Evolutionary conservation across 2,797 vertebrate species (phyloP).

Genomic region (Heteromormyrus szaboi): DNA sequence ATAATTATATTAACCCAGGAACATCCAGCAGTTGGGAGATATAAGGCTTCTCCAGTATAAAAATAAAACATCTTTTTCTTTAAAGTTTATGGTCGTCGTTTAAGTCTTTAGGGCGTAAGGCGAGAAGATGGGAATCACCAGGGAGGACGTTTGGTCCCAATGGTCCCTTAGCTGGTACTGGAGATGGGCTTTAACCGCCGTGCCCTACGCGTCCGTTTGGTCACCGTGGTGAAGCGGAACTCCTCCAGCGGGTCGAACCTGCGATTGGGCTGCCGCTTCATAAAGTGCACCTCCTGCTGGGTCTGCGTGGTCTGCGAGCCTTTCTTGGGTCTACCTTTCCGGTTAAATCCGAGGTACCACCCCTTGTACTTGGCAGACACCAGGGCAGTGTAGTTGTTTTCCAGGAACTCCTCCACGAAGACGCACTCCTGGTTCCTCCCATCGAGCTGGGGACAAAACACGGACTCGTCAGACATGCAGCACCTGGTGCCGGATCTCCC

Average conservation of each 20-base stretch:
- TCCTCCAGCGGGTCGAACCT: constrained; percentile 59
- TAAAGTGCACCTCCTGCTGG: constrained; percentile 77
- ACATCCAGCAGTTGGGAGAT: constrained; percentile 60
- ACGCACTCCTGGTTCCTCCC: constrained; percentile 71
- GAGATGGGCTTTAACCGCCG: constrained; percentile 63
- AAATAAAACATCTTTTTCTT: constrained; percentile 73
- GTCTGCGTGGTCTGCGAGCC: constrained; percentile 68
- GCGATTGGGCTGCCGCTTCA: constrained; percentile 70
- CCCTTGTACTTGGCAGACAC: constrained; percentile 74
- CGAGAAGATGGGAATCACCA: constrained; percentile 46
- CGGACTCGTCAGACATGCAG: constrained; percentile 28
- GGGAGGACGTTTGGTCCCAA: constrained; percentile 15
- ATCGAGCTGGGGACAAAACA: constrained; percentile 50
- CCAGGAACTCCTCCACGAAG: constrained; percentile 74
- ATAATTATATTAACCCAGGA: constrained; percentile 58
- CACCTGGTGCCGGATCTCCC: not conserved
- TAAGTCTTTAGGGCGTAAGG: constrained; percentile 42
- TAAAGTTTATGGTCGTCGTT: constrained; percentile 27
- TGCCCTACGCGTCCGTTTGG: constrained; percentile 72
- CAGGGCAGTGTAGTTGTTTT: constrained; percentile 77
- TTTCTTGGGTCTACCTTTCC: constrained; percentile 70
- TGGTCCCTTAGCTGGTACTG: constrained; percentile 59
- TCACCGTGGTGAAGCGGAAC: constrained; percentile 71
- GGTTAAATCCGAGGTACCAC: constrained; percentile 77
- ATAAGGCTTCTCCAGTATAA: constrained; percentile 66